Percentiles rank a stretch among this genome's conserved stretches.
These are phyloP conservation scores for Ephydatia muelleri DNA, from an alignment of 37 sponge, comb jelly and placozoan species.

Conservation along the genomic window DNA sequence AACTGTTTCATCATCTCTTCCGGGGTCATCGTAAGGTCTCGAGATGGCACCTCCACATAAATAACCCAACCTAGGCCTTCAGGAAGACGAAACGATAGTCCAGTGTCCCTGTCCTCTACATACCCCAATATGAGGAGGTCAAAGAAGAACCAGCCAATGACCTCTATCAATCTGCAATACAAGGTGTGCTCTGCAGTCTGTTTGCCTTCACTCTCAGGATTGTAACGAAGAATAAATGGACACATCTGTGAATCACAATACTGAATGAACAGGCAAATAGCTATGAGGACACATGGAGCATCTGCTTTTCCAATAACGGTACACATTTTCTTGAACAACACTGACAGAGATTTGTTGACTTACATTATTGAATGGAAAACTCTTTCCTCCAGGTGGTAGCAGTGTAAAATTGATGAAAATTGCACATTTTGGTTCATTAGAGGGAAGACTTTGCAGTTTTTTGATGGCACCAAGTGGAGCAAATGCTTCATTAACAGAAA, in stretches of 20 bases:
- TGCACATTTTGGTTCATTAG: conserved; percentile 24
- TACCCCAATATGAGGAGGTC: conserved; percentile 79
- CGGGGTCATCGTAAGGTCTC: conserved; percentile 25
- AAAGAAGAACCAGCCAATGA: conserved; percentile 88
- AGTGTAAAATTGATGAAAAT: conserved; percentile 91
- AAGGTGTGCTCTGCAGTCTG: conserved; percentile 6
- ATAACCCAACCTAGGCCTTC: conserved; percentile 72
- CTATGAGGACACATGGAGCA: too few species aligned
- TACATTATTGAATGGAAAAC: too few species aligned
- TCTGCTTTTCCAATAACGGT: too few species aligned
- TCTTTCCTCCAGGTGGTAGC: conserved; percentile 57
- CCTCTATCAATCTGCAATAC: conserved; percentile 69
- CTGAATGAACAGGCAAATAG: too few species aligned
- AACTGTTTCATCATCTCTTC: conserved; percentile 54
- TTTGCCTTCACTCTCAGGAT: too few species aligned
- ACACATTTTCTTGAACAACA: too few species aligned
- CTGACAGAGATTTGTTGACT: too few species aligned
- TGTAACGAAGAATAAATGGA: too few species aligned
- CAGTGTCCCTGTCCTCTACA: conserved; percentile 78
- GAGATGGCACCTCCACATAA: conserved; percentile 48
- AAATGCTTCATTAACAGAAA: conserved; percentile 89
- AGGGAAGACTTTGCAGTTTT: conserved; percentile 59
- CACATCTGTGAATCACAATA: too few species aligned
- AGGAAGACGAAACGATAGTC: conserved; percentile 66
- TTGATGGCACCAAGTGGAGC: conserved; percentile 68